Evolutionary conservation across 2,888 invertebrate genomes (phyloP).

Genomic region (Pyrocoelia pectoralis): DNA sequence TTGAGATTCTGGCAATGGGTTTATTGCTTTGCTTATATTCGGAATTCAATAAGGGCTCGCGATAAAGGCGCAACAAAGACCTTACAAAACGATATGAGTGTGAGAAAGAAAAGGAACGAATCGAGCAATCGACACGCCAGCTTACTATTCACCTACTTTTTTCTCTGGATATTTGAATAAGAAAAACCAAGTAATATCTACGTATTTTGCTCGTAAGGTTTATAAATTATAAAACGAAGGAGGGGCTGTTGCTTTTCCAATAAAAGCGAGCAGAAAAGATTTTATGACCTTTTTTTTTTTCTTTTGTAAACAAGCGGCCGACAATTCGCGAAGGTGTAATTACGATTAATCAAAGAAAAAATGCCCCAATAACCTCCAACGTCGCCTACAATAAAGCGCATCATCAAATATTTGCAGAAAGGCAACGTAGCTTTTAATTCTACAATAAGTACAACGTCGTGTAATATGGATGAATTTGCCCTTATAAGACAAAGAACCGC

Average conservation of each 20-base stretch:
- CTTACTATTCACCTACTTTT: conserved; percentile 31
- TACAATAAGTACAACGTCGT: no score
- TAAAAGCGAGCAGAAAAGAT: conserved; percentile 6
- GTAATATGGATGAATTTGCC: no score
- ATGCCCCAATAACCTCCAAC: no score
- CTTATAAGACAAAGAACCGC: no score
- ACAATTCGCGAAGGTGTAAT: no score
- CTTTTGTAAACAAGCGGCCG: no score
- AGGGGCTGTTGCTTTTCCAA: conserved; percentile 7
- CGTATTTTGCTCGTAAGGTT: conserved; percentile 22
- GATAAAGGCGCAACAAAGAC: conserved; percentile 52
- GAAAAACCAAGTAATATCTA: conserved; percentile 24
- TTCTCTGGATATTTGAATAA: conserved; percentile 32
- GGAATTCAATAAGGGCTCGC: conserved; percentile 56
- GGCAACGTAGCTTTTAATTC: no score
- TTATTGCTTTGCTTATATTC: conserved; percentile 59
- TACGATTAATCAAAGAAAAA: no score
- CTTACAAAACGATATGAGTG: conserved; percentile 42
- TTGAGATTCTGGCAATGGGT: conserved; percentile 57
- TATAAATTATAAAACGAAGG: conserved; percentile 29
- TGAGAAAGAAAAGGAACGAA: conserved; percentile 34
- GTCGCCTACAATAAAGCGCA: no score
- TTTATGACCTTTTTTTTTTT: conserved; percentile 9
- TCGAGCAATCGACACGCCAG: conserved; percentile 31
- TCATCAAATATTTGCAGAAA: no score